Evolutionary conservation across 2,888 invertebrate genomes (phyloP), one percentile per base, ranked within the genome.

Genomic region (Frankliniella intonsa): DNA sequence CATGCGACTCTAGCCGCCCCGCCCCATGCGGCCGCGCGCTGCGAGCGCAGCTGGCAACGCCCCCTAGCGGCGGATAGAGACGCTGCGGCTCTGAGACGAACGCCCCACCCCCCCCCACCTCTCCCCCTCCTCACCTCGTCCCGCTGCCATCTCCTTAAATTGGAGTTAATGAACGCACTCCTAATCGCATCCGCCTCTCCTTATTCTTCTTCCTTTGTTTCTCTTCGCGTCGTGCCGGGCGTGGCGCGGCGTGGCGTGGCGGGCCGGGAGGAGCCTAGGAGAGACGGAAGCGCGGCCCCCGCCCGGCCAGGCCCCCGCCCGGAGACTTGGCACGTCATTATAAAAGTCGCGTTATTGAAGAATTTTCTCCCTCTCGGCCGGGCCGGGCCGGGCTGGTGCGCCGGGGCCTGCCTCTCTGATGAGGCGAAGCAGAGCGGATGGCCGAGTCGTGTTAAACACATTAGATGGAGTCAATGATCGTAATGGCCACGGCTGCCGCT

Each of bases 321-420:
- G 11, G 25, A 22, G 69, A 25, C 69, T 76, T 76, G 69, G 69
- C 69, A 76, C 69, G 69, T 76, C 69, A 76, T 76, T 76, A 76
- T 76, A 76, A 76, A 38, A 76, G 69, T 76, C 69, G 69, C 69
- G 69, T 76, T 76, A 76, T 76, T 76, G 69, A 76, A 76, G 69
- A 76, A 76, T 76, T 76, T 76, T 22, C 69, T 8, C 12, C 69
- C 69, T 76, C 22, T 76, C 25, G 25, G 69, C 22, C 62, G n/a
- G 62, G 62, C 17, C 62, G 62, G 62, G 62, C 5, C 55, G 55
- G 55, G 55, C 5, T 5, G 38, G 38, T 2, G 38, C 55, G 55
- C 3, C 38, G 17, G 55, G 38, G 38, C 38, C 38, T 38, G 2
- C 38, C 38, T 38, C 38, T 38, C 38, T 38, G 38, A 38, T 38